Evolutionary conservation across 2,888 invertebrate species (phyloP).

Genomic region (Drosophila recens): DNA sequence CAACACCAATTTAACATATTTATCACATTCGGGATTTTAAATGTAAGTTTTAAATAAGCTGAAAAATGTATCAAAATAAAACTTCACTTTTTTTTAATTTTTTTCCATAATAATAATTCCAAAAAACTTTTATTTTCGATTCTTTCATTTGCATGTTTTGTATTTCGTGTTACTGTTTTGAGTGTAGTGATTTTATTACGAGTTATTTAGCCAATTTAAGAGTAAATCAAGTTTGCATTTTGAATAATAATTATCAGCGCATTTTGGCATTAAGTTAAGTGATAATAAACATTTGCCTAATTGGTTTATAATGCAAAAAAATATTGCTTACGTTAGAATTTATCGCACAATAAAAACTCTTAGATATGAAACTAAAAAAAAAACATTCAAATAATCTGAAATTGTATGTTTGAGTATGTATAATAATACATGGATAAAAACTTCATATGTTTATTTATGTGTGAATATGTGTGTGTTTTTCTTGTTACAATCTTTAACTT

Average conservation of each 20-base stretch:
- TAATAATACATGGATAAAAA: constrained; percentile 32
- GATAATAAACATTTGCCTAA: constrained; percentile 27
- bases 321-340: constrained; percentile 68
- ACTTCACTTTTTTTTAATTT: neutral
- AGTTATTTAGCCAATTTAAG: constrained; percentile 22
- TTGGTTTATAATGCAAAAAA: constrained; percentile 50
- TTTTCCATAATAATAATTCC: constrained; percentile 47
- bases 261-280: constrained; percentile 26
- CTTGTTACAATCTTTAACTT: constrained; percentile 40
- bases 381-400: constrained; percentile 19
- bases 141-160: constrained; percentile 32
- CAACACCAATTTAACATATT: neutral
- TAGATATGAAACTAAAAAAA: constrained; percentile 20
- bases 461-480: constrained; percentile 8
- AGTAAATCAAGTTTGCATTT: constrained; percentile 24
- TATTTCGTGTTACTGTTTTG: constrained; percentile 7
- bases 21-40: neutral
- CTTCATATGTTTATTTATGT: constrained; percentile 17
- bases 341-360: constrained; percentile 49
- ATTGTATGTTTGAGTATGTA: constrained; percentile 20
- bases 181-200: constrained; percentile 15
- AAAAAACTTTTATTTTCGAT: constrained; percentile 54
- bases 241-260: constrained; percentile 23
- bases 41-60: neutral
- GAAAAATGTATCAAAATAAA: constrained; percentile 10